Evolutionary conservation across 2,797 vertebrate species (phyloP), one percentile per base, ranked within the genome.

Genomic region (Tamandua tetradactyla): DNA sequence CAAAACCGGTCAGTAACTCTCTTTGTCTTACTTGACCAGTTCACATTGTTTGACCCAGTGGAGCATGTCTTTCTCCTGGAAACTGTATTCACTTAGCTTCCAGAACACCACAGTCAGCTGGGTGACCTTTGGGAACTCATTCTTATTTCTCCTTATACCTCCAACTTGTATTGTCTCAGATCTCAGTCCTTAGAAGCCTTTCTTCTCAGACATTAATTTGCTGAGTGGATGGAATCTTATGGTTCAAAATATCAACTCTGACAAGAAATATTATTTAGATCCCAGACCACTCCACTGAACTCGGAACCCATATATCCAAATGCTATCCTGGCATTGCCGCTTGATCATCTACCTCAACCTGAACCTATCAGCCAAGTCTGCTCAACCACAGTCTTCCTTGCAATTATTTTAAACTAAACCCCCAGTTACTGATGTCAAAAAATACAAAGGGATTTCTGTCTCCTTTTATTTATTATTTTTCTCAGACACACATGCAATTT

Each of bases 331-430:
- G 11, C 8, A 2, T 32, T 44, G 5, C 55, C 23, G 1, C 18
- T 11, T 52, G 0, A 13, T 47, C 0, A 5, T 14, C 52, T 44
- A 0, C 11, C 1, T 22, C 9, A 25, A 18, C 1, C 5, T 44
- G 32, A 44, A 27, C 30, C 12, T 2, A 52, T 6, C 1, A 6
- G 30, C 18, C 22, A 49, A 18, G 25, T 32, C 23, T 52, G 1
- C 17, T 14, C 25, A 8, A 32, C 14, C 52, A 25, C 3, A 1
- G 2, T 49, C 6, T 81, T 37, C 35, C 69, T 35, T 18, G n/a
- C 8, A 7, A 10, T 55, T 55, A 11, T 27, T 30, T 37, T 68
- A 75, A 81, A 52, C 8, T 30, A 13, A 79, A 23, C 3, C 18
- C 13, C 2, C n/a, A 32, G 8, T 23, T 15, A 5, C 1, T 25